Conservation (phyloP, 2,113 vertebrate genomes). For the Sander lucioperca region DNA sequence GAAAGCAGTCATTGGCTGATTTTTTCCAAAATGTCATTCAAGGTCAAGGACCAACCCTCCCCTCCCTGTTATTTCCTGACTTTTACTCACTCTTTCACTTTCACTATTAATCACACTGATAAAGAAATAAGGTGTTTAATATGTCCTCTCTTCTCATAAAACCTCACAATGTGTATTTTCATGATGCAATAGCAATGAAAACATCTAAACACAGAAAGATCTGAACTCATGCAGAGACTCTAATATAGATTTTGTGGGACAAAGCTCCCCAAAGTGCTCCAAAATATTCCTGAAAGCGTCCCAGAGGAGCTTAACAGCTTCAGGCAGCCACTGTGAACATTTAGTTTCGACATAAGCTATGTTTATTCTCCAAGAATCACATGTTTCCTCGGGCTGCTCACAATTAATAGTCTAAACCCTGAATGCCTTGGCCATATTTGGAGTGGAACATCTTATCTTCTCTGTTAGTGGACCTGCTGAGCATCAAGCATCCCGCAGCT, state of each 20-base stretch:
- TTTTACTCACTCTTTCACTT: slow-evolving; percentile 25
- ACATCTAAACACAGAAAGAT: neutral
- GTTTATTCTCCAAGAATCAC: slow-evolving; percentile 53
- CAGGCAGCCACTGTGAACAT: slow-evolving; percentile 31
- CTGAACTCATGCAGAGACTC: neutral
- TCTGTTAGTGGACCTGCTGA: slow-evolving; percentile 58
- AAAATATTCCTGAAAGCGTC: slow-evolving; percentile 48
- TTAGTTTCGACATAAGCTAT: slow-evolving; percentile 47
- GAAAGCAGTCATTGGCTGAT: slow-evolving; percentile 9
- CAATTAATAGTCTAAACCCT: slow-evolving; percentile 55
- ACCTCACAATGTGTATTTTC: neutral
- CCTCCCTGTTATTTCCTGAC: neutral
- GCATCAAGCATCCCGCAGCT: slow-evolving; percentile 50
- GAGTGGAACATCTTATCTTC: slow-evolving; percentile 77
- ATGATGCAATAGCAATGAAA: neutral
- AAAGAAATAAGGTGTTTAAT: neutral
- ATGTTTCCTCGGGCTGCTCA: slow-evolving; percentile 1
- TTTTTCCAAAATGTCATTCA: slow-evolving; percentile 51
- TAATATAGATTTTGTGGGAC: slow-evolving; percentile 26
- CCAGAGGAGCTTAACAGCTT: slow-evolving; percentile 29
- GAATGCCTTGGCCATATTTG: slow-evolving; percentile 77
- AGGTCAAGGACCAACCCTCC: slow-evolving; percentile 53
- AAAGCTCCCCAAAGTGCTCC: slow-evolving; percentile 25
- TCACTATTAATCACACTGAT: neutral
- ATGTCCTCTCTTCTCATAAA: neutral